These are phyloP conservation scores for Melanargia galathea DNA, from an alignment of 2,888 invertebrate species.

Conservation along the genomic window DNA sequence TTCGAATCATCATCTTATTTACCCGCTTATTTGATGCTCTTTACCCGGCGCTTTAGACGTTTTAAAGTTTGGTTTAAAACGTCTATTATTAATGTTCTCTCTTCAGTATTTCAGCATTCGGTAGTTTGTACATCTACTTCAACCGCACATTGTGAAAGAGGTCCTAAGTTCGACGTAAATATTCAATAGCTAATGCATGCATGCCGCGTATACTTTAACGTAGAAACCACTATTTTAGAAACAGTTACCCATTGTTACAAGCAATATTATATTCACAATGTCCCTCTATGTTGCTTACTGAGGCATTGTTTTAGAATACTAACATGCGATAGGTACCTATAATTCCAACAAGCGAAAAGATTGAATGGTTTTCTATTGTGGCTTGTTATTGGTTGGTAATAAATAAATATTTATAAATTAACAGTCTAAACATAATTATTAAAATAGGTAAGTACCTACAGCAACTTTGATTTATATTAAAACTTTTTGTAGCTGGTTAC, in stretches of 20 bases:
- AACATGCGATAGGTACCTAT: constrained; percentile 19
- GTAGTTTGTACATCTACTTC: not conserved
- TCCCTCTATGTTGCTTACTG: constrained; percentile 22
- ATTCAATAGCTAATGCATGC: constrained; percentile 19
- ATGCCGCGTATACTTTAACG: constrained; percentile 32
- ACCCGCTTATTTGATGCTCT: too few relatives aligned
- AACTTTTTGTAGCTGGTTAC: too few relatives aligned
- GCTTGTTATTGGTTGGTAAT: not conserved
- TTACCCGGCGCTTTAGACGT: too few relatives aligned
- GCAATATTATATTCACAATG: constrained; percentile 34
- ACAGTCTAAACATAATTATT: not conserved
- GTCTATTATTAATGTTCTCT: too few relatives aligned
- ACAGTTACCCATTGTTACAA: constrained; percentile 38
- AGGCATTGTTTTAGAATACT: constrained; percentile 33
- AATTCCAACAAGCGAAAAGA: constrained; percentile 7
- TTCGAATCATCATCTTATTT: too few relatives aligned
- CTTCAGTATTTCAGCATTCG: too few relatives aligned
- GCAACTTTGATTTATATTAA: too few relatives aligned
- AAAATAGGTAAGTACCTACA: too few relatives aligned
- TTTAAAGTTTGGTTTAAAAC: too few relatives aligned
- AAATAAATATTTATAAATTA: not conserved
- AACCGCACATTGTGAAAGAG: constrained; percentile 16
- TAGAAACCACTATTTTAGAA: constrained; percentile 36
- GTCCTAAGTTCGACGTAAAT: constrained; percentile 13
- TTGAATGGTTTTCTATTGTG: constrained; percentile 2